Conservation (phyloP, 2,888 invertebrate genomes). For the Chalcosyrphus nemorum region DNA sequence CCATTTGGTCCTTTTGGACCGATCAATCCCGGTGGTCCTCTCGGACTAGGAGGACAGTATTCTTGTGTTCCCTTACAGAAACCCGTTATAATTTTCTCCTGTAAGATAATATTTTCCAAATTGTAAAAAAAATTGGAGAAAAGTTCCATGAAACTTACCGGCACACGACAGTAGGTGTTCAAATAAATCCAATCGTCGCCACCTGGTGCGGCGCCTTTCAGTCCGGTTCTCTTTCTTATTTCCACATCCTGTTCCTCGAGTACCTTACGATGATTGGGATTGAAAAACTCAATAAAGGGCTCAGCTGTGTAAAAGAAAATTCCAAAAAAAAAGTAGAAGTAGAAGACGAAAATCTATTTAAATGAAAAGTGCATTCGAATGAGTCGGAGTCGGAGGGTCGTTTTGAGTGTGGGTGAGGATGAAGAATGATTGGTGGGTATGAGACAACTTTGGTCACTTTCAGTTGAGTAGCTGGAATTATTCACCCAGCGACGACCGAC, state of each 20-base stretch:
- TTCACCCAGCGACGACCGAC: background rate
- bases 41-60: conserved; percentile 88
- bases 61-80: conserved; percentile 92
- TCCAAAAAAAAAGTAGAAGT: too few relatives aligned
- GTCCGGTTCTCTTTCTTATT: conserved; percentile 85
- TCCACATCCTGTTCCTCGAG: conserved; percentile 86
- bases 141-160: conserved; percentile 87
- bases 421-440: background rate
- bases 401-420: background rate
- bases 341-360: conserved; percentile 51
- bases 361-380: conserved; percentile 64
- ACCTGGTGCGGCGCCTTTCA: conserved; percentile 87
- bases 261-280: conserved; percentile 86
- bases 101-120: conserved; percentile 78
- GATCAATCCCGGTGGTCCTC: conserved; percentile 85
- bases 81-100: conserved; percentile 92
- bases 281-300: conserved; percentile 89
- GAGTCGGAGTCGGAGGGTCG: background rate
- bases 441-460: conserved; percentile 36
- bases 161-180: conserved; percentile 92
- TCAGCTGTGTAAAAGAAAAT: conserved; percentile 76
- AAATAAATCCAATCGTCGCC: conserved; percentile 93
- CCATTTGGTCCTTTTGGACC: conserved; percentile 86
- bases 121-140: too few relatives aligned
- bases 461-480: conserved; percentile 26